A percentile compares a stretch with the other conserved stretches of the same genome.
phyloP scores from a whole-genome alignment of 1,140 invertebrate genomes.

The Drosophila ficusphila region DNA sequence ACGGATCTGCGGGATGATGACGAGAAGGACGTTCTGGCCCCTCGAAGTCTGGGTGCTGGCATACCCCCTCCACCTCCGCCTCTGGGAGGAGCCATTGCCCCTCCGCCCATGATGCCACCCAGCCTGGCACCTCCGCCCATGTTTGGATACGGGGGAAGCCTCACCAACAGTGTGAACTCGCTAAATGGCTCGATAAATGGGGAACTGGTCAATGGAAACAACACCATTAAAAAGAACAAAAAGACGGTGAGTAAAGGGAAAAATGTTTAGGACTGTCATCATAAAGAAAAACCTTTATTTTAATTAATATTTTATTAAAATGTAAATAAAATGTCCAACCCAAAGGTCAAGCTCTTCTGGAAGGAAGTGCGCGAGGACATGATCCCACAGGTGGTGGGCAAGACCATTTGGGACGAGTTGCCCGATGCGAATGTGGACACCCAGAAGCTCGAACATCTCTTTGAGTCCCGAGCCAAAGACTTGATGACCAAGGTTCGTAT shows the following conservation, averaged over 20 bases:
- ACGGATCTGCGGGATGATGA: conserved; percentile 95
- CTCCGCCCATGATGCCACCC: conserved; percentile 84
- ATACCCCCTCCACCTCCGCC: conserved; percentile 90
- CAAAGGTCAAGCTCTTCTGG: conserved; percentile 97
- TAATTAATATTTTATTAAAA: too few relatives aligned
- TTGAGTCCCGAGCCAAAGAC: conserved; percentile 98
- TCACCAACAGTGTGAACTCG: conserved; percentile 80
- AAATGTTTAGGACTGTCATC: background rate
- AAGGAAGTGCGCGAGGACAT: conserved; percentile 95
- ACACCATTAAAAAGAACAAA: conserved; percentile 93
- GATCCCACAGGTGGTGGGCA: conserved; percentile 88
- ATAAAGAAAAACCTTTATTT: background rate
- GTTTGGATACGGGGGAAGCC: conserved; percentile 76
- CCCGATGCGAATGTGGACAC: conserved; percentile 93
- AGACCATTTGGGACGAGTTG: conserved; percentile 98
- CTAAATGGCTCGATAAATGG: conserved; percentile 83
- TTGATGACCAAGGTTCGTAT: conserved; percentile 93
- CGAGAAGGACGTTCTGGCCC: conserved; percentile 87
- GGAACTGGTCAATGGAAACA: conserved; percentile 73
- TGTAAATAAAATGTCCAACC: too few relatives aligned
- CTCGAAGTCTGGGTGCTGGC: conserved; percentile 86
- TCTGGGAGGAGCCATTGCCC: conserved; percentile 67
- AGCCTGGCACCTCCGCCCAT: conserved; percentile 84
- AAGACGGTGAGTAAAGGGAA: conserved; percentile 89
- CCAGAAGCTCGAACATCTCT: conserved; percentile 97